Base-by-base conservation (phyloP, 2,888 invertebrate genomes). In the Agapetus fuscipes region DNA sequence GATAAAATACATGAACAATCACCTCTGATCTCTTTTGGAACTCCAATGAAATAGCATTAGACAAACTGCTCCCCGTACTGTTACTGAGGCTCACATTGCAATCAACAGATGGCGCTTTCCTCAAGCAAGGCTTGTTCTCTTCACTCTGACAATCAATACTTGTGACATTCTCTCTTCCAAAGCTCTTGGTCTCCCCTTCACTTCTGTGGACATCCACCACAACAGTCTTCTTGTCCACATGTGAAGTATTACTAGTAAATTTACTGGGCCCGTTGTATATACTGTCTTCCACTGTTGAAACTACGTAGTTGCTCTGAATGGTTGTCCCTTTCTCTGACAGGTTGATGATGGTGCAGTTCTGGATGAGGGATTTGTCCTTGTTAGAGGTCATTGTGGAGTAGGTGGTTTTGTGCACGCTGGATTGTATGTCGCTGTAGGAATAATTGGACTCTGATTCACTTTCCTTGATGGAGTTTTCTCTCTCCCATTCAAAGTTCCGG, bases 151-250 rank as follows among this genome's bases (percentile, higher is more conserved):
- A 48, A 24, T 37, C 39, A 10, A 48, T 45, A 17, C 40, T 42
- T 1, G 45, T 48, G 4, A 48, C 25, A 34, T 48, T 48, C 10
- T 41, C 43, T 11, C 30, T 20, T 28, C 39, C 37, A 15, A 17
- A 27, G 20, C 15, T 30, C 31, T 35, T 36, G 37, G 61, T 60
- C 30, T 61, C 60, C 3, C 54, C 52, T 43, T 64, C 62, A 51
- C 62, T 70, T 51, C 74, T 69, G 56, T 84, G 84, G n/a, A 84
- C 83, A 59, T 85, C 84, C 6, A 83, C 84, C 15, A 80, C 76
- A 40, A 83, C 78, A 13, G 79, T 80, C 59, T 83, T 82, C 43
- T 68, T 67, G 16, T 70, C 66, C 45, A 54, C 62, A 39, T 62
- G 62, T 48, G 60, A 58, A 50, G 20, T 20, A n/a, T n/a, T n/a